Evolutionary conservation across 2,113 vertebrate genomes (phyloP), one percentile per base, ranked within the genome.

Genomic region (Malurus alboscapulatus): DNA sequence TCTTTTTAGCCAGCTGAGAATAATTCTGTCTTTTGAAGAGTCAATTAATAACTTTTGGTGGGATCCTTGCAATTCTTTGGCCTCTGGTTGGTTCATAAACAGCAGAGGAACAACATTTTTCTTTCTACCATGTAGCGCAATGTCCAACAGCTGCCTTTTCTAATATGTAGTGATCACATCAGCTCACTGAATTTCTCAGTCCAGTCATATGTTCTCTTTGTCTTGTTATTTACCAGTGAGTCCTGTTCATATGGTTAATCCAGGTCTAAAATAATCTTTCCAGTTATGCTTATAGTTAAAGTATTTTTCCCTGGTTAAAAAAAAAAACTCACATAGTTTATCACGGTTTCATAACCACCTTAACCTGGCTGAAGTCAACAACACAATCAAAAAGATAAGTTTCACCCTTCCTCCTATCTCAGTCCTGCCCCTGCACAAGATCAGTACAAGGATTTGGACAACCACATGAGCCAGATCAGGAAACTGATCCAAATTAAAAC

Each of bases 401-500:
- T 84, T 87, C 1, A 6, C 40, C 65, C 77, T 82, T 84, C 85
- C 53, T 91, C 25, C 62, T 51, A 15, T 34, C 87, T 82, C 58
- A 84, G 36, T 79, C 66, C 90, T 87, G 57, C 45, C 59, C 57
- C 84, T 90, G 82, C 27, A 76, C 45, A 61, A 42, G 61, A 87
- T 77, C 87, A 59, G 87, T 51, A 34, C 36, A 45, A 68, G 58
- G 58, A 87, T 83, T 87, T 95, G 90, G 92, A 93, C 87, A 94
- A 55, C 36, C 48, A 55, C 32, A 19, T 1, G 34, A 88, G 84
- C 51, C 53, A 59, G 42, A 79, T 38, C 42, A 83, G 87, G 87
- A 84, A 96, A 90, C 75, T 5, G 54, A 85, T 95, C 79, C 92
- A 96, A 96, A 87, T 83, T 76, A 58, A 76, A 94, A 90, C 4